Conservation (phyloP, 2,888 invertebrate genomes). For the Spilarctia lutea region DNA sequence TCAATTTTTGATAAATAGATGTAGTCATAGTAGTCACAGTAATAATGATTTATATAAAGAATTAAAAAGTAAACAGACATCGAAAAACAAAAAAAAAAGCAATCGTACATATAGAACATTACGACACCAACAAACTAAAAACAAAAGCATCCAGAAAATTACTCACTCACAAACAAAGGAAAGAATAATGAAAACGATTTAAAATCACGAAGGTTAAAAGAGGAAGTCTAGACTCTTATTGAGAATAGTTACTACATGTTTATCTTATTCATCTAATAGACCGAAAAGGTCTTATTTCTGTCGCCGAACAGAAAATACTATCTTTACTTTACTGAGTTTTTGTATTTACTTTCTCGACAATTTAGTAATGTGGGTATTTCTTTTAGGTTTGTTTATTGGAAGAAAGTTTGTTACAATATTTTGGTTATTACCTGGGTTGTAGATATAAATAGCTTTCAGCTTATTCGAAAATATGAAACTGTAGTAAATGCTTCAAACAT, state of each 20-base stretch:
- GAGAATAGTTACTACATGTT: conserved; percentile 36
- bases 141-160: conserved; percentile 32
- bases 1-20: no score
- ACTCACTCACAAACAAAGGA: conserved; percentile 31
- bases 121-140: not conserved
- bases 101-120: not conserved
- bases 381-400: conserved; percentile 28
- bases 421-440: not conserved
- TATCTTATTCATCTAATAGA: conserved; percentile 48
- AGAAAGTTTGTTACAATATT: conserved; percentile 1
- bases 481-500: no score
- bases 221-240: conserved; percentile 32
- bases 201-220: conserved; percentile 33
- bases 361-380: conserved; percentile 10
- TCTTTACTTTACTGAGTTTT: conserved; percentile 22
- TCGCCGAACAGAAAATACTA: conserved; percentile 34
- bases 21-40: not conserved
- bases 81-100: not conserved
- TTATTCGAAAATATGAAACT: not conserved
- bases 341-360: not conserved
- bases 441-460: not conserved
- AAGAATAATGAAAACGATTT: conserved; percentile 48
- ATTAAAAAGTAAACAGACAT: not conserved
- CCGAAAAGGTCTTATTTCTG: conserved; percentile 44
- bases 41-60: not conserved